Conservation (phyloP, 2,797 vertebrate species). For the Gallinago solitaria region DNA sequence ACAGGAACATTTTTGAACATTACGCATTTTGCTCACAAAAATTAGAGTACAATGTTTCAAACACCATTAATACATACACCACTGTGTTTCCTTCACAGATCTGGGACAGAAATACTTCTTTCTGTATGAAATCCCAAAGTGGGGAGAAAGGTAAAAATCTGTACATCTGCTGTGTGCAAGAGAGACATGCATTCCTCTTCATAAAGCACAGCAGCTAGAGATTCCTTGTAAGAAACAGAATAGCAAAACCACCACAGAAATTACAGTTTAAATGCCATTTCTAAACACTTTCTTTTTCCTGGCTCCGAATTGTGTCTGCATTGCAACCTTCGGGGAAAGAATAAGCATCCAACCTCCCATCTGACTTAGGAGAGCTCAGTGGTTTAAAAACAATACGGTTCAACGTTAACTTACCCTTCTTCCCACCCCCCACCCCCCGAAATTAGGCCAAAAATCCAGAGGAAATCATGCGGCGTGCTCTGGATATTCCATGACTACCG, state of each 20-base stretch:
- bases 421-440: background rate
- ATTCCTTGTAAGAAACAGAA: background rate
- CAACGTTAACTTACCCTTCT: background rate
- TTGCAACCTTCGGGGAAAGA: background rate
- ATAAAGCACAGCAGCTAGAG: background rate
- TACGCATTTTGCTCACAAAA: background rate
- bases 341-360: background rate
- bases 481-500: conserved; percentile 56
- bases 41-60: background rate
- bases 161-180: background rate
- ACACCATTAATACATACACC: background rate
- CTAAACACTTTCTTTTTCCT: background rate
- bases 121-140: background rate
- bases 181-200: background rate
- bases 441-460: conserved; percentile 29
- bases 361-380: background rate
- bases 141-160: background rate
- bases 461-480: conserved; percentile 6
- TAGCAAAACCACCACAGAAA: background rate
- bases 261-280: background rate
- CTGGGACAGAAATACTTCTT: background rate
- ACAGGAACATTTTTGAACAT: background rate
- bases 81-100: background rate
- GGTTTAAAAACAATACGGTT: background rate
- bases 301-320: background rate